Evolutionary conservation across 2,113 vertebrate species (phyloP).

Genomic region (Nesoenas mayeri): DNA sequence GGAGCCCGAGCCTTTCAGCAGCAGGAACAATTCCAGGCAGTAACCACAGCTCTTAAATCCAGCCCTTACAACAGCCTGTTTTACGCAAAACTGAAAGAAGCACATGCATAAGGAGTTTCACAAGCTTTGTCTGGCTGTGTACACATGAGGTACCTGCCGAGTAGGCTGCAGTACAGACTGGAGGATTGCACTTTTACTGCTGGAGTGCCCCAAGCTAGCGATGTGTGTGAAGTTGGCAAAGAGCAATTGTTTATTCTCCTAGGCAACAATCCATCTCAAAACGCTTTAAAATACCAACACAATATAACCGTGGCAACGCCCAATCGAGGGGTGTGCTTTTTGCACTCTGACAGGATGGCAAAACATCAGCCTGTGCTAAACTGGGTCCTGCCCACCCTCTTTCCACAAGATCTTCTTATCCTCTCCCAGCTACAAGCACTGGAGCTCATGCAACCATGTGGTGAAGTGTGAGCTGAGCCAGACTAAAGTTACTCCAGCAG

Average conservation of each 20-base stretch:
- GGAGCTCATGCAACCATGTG: not conserved
- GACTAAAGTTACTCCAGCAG: not conserved
- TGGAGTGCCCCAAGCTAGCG: fast-evolving
- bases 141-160: not conserved
- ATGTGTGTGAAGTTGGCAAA: fast-evolving
- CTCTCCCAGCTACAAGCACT: not conserved
- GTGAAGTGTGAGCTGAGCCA: not conserved
- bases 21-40: not conserved
- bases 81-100: not conserved
- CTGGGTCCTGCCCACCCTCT: not conserved
- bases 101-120: not conserved
- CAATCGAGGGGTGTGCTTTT: not conserved
- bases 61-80: not conserved
- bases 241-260: slow-evolving; percentile 7
- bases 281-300: not conserved
- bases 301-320: not conserved
- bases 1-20: not conserved
- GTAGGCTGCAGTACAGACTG: not conserved
- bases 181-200: not conserved
- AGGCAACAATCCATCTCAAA: not conserved
- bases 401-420: not conserved
- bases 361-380: not conserved
- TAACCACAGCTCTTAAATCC: not conserved
- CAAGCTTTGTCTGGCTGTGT: not conserved
- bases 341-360: not conserved